Percentiles rank a stretch among this genome's conserved stretches.
phyloP scores from a whole-genome alignment of 2,113 vertebrate genomes.

The Podiceps cristatus region DNA sequence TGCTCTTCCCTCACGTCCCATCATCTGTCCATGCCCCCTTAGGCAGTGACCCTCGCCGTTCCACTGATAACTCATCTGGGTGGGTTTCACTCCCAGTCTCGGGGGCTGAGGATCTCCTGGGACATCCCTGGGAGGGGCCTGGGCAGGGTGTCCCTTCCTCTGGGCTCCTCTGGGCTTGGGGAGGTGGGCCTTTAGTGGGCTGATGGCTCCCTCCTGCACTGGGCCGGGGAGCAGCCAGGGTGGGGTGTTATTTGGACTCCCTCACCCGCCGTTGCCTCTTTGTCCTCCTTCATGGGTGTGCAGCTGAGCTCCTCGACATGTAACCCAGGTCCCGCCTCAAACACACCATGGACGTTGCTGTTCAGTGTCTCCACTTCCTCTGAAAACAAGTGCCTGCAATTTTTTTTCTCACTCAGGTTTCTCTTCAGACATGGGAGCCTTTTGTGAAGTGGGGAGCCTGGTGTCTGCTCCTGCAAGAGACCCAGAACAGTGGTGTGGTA shows the following conservation, averaged over 20 bases:
- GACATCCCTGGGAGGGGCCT: background rate
- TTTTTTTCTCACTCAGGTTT: background rate
- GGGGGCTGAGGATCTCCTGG: background rate
- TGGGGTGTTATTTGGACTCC: background rate
- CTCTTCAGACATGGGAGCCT: fast-evolving
- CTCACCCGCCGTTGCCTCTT: fast-evolving
- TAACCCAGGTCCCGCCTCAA: background rate
- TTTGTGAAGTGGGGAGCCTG: fast-evolving
- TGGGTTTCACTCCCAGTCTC: background rate
- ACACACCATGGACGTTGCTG: fast-evolving
- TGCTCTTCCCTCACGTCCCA: background rate
- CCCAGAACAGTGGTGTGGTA: background rate
- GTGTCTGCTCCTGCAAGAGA: background rate
- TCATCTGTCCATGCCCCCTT: background rate
- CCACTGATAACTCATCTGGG: background rate
- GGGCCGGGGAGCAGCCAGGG: background rate
- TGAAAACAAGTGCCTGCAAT: fast-evolving
- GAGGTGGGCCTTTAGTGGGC: background rate
- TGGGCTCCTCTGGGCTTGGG: background rate
- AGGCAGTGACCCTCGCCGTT: background rate
- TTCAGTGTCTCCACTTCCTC: background rate
- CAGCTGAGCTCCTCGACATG: background rate
- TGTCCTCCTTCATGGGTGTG: background rate
- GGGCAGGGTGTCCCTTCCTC: background rate
- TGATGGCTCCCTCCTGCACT: background rate